These are phyloP conservation scores for Lampris megalopsis DNA, from an alignment of 2,113 vertebrate genomes.

Conservation along the genomic window DNA sequence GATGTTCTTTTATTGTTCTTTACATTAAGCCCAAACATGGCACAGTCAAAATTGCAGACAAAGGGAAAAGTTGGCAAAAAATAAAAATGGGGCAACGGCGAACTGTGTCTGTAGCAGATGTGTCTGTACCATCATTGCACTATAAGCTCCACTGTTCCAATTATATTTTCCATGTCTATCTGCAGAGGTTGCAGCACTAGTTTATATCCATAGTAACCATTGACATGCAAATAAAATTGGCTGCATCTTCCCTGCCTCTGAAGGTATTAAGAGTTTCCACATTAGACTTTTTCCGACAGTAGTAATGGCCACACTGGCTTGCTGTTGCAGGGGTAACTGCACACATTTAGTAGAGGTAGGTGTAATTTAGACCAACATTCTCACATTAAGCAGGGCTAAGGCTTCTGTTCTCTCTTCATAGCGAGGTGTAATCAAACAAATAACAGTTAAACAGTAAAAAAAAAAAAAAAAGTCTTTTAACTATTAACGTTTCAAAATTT, in stretches of 20 bases:
- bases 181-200: constrained; percentile 5
- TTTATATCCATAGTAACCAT: constrained; percentile 49
- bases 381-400: background rate
- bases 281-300: background rate
- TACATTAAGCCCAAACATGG: too few species aligned
- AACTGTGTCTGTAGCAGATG: background rate
- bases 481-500: background rate
- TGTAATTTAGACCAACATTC: constrained; percentile 20
- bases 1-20: too few species aligned
- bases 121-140: background rate
- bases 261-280: background rate
- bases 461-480: too few species aligned
- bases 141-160: constrained; percentile 20
- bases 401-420: background rate
- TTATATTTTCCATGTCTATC: constrained; percentile 33
- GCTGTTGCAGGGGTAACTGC: constrained; percentile 7
- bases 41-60: background rate
- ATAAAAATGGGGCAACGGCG: background rate
- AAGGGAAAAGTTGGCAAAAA: background rate
- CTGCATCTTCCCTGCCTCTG: constrained; percentile 8
- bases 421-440: background rate
- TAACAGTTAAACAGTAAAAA: background rate
- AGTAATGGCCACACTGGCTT: background rate
- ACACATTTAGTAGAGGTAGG: constrained; percentile 13
- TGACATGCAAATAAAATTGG: constrained; percentile 29